Conservation (phyloP, 2,888 invertebrate genomes). For the Caenorhabditis drosophilae region DNA sequence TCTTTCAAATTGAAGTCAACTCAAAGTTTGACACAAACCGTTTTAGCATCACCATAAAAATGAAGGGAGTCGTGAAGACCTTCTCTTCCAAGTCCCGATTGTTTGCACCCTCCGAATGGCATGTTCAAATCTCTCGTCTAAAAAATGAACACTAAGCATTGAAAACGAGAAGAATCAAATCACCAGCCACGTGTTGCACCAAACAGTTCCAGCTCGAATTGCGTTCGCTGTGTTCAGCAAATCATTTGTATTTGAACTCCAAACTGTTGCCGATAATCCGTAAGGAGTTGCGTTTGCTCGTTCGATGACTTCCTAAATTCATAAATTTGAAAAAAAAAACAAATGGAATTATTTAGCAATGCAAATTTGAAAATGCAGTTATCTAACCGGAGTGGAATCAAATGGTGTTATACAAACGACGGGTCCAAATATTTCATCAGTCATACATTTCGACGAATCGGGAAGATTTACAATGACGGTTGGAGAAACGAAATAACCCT, state of each 20-base stretch:
- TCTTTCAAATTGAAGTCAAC: too few species aligned
- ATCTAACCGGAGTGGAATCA: slow-evolving; percentile 56
- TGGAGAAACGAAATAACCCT: slow-evolving; percentile 73
- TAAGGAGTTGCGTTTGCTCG: slow-evolving; percentile 72
- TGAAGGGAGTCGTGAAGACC: slow-evolving; percentile 73
- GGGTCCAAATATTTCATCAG: slow-evolving; percentile 75
- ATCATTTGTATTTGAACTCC: slow-evolving; percentile 71
- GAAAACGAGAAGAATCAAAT: neutral
- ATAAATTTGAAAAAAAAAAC: slow-evolving; percentile 3
- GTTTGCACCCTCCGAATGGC: slow-evolving; percentile 74
- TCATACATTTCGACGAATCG: slow-evolving; percentile 71
- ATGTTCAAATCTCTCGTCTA: slow-evolving; percentile 73
- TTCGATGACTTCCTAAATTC: slow-evolving; percentile 70
- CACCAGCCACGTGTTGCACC: slow-evolving; percentile 74
- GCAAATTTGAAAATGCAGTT: too few species aligned
- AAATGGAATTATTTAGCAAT: slow-evolving; percentile 3
- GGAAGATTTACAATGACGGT: slow-evolving; percentile 71
- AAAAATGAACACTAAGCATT: neutral
- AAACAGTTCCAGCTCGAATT: slow-evolving; percentile 74
- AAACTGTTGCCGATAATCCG: slow-evolving; percentile 73
- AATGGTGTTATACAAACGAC: slow-evolving; percentile 71
- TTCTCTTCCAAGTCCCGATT: slow-evolving; percentile 73
- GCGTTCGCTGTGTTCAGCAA: slow-evolving; percentile 71
- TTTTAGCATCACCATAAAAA: slow-evolving; percentile 74
- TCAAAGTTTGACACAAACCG: too few species aligned